These are phyloP conservation scores for Pelmatolapia mariae DNA, from an alignment of 2,113 vertebrate genomes.

Conservation along the genomic window DNA sequence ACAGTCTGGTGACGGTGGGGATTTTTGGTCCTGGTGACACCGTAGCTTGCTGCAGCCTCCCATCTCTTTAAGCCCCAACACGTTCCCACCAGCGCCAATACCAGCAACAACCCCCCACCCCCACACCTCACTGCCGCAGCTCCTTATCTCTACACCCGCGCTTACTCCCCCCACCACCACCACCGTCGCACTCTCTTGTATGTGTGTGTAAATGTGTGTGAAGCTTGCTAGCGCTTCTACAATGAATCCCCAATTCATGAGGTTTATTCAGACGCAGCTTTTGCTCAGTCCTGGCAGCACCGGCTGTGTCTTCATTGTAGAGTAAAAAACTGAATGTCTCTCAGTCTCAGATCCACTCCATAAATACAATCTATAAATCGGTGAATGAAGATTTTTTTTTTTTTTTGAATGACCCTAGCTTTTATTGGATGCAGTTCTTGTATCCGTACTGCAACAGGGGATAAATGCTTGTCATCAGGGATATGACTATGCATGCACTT, in stretches of 20 bases:
- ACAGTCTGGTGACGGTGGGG: neutral
- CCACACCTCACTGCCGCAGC: constrained; percentile 51
- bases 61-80: constrained; percentile 39
- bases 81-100: constrained; percentile 22
- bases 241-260: neutral
- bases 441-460: neutral
- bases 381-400: neutral
- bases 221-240: constrained; percentile 21
- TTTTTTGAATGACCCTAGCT: neutral
- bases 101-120: constrained; percentile 4
- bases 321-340: neutral
- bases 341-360: neutral
- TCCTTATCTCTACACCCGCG: constrained; percentile 62
- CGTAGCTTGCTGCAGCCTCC: constrained; percentile 48
- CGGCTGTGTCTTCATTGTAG: neutral
- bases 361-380: neutral
- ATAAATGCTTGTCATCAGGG: neutral
- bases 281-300: neutral
- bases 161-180: constrained; percentile 12
- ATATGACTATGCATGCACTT: neutral
- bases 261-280: neutral
- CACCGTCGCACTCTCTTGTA: constrained; percentile 3
- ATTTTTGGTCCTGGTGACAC: neutral
- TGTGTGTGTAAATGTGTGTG: constrained; percentile 4
- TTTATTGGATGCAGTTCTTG: neutral